A percentile compares a stretch with the other conserved stretches of the same genome.
Conservation (phyloP, 2,888 invertebrate genomes). For the Galerucella nymphaeae region DNA sequence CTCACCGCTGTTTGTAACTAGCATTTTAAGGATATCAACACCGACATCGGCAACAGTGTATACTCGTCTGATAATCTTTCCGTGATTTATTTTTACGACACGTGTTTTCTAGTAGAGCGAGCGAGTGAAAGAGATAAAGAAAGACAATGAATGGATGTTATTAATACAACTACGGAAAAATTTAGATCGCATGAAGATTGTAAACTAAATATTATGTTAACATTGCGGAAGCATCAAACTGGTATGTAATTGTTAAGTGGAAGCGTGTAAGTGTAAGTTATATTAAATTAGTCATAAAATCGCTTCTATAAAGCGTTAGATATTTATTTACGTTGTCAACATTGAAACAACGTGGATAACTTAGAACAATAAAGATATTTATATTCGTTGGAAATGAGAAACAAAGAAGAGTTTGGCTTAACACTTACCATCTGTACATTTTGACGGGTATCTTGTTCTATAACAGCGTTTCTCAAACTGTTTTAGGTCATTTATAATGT, state of each 20-base stretch:
- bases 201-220: constrained; percentile 18
- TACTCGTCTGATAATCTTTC: not conserved
- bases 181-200: constrained; percentile 23
- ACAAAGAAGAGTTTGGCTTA: too few relatives aligned
- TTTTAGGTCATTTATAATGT: too few relatives aligned
- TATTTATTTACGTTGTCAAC: not conserved
- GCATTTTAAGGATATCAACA: not conserved
- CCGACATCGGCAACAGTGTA: not conserved
- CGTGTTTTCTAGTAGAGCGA: constrained; percentile 15
- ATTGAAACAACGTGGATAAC: too few relatives aligned
- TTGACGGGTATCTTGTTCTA: too few relatives aligned
- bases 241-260: constrained; percentile 10
- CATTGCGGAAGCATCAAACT: constrained; percentile 10
- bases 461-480: too few relatives aligned
- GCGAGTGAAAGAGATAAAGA: not conserved
- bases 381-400: too few relatives aligned
- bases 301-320: not conserved
- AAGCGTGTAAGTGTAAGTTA: constrained; percentile 10
- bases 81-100: constrained; percentile 18
- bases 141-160: constrained; percentile 4
- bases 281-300: constrained; percentile 16
- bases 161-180: constrained; percentile 17
- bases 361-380: too few relatives aligned
- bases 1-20: too few relatives aligned
- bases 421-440: too few relatives aligned